These are phyloP conservation scores for Eriosoma lanigerum DNA, from an alignment of 1,140 invertebrate species.

Conservation along the genomic window DNA sequence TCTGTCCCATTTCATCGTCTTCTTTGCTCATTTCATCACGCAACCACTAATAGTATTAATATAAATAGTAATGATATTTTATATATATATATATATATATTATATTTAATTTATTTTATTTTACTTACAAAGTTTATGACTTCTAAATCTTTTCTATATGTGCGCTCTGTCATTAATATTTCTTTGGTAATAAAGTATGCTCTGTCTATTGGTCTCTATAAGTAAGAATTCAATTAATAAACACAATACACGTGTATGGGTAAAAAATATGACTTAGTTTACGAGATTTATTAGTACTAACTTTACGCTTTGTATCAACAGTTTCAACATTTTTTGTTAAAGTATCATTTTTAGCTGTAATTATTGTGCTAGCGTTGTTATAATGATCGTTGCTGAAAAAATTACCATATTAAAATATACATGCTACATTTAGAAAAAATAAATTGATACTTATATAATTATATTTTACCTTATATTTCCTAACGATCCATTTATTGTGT, in stretches of 20 bases:
- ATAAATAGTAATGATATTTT: background rate
- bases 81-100: background rate
- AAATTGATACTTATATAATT: background rate
- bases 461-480: slow-evolving; percentile 36
- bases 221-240: slow-evolving; percentile 33
- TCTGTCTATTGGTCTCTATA: slow-evolving; percentile 73
- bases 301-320: slow-evolving; percentile 50
- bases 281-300: background rate
- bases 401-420: background rate
- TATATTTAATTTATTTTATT: background rate
- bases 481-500: slow-evolving; percentile 25
- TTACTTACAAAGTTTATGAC: slow-evolving; percentile 78
- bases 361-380: background rate
- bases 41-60: slow-evolving; percentile 65
- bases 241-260: background rate
- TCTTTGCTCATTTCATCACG: slow-evolving; percentile 68
- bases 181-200: slow-evolving; percentile 93
- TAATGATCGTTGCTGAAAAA: slow-evolving; percentile 30
- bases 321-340: slow-evolving; percentile 6
- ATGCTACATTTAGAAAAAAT: background rate
- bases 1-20: slow-evolving; percentile 63
- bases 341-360: background rate
- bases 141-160: slow-evolving; percentile 92
- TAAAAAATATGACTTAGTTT: background rate
- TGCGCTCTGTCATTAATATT: slow-evolving; percentile 91